phyloP scores from a whole-genome alignment of 1,140 invertebrate species.

The Dysdera silvatica region DNA sequence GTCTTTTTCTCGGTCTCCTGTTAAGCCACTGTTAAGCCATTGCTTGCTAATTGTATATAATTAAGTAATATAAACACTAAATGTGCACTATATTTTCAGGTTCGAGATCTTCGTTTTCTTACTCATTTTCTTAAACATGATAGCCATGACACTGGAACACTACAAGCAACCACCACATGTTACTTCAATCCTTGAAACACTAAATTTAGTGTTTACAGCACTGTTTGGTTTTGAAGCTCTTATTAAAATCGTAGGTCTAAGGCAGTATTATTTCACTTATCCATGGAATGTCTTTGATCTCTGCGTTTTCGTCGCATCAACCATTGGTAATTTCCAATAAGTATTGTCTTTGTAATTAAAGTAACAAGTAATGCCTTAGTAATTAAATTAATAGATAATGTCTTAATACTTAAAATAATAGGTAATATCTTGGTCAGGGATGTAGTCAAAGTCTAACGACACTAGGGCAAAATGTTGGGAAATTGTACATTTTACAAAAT shows the following conservation, averaged over 20 bases:
- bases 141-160: constrained; percentile 95
- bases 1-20: constrained; percentile 36
- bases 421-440: no score
- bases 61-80: background rate
- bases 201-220: constrained; percentile 95
- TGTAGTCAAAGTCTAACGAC: no score
- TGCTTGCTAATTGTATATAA: constrained; percentile 12
- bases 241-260: constrained; percentile 90
- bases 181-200: constrained; percentile 71
- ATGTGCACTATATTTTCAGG: constrained; percentile 55
- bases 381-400: no score
- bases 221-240: constrained; percentile 95
- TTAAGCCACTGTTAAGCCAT: constrained; percentile 34
- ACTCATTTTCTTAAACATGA: constrained; percentile 96
- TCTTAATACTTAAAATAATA: no score
- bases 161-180: constrained; percentile 78
- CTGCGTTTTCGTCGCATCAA: constrained; percentile 95
- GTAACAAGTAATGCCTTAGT: no score
- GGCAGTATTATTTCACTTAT: constrained; percentile 97
- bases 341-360: no score
- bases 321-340: constrained; percentile 83
- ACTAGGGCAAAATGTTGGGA: no score
- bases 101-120: constrained; percentile 99
- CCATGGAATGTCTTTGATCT: constrained; percentile 99
- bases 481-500: no score